phyloP scores from a whole-genome alignment of 2,797 vertebrate species.

The Crocodylus rhombifer region DNA sequence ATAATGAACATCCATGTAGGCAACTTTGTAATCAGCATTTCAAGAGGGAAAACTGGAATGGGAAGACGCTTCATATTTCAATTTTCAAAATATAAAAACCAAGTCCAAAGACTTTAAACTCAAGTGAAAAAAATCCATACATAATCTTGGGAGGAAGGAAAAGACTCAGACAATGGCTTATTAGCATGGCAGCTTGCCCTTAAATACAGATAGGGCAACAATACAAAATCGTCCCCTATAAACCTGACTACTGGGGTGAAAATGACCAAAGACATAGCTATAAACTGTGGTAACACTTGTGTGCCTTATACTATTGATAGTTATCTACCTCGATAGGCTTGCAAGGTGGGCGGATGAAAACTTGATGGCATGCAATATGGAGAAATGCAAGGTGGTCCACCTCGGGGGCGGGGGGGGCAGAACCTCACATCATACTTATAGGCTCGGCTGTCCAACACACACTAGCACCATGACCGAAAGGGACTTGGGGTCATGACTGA shows the following conservation, averaged over 20 bases:
- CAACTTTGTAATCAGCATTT: neutral
- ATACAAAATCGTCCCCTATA: neutral
- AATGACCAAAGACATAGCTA: neutral
- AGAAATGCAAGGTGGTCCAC: too few relatives aligned
- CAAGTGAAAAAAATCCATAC: neutral
- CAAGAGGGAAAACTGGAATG: neutral
- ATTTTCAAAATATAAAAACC: neutral
- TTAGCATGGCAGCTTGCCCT: neutral
- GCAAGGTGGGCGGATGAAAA: too few relatives aligned
- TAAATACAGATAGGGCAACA: neutral
- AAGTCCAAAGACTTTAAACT: neutral
- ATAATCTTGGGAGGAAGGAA: neutral
- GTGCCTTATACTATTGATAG: neutral
- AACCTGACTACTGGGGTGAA: neutral
- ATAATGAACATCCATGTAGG: neutral
- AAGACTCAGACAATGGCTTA: neutral
- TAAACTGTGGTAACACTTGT: neutral
- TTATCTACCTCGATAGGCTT: too few relatives aligned
- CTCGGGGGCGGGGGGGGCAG: too few relatives aligned
- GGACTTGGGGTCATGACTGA: too few relatives aligned
- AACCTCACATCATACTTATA: too few relatives aligned
- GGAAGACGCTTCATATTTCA: neutral
- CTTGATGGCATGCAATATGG: too few relatives aligned
- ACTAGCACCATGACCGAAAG: too few relatives aligned
- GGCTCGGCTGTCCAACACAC: too few relatives aligned